phyloP scores from a whole-genome alignment of 2,113 vertebrate genomes.

The Leptobrachium ailaonicum region DNA sequence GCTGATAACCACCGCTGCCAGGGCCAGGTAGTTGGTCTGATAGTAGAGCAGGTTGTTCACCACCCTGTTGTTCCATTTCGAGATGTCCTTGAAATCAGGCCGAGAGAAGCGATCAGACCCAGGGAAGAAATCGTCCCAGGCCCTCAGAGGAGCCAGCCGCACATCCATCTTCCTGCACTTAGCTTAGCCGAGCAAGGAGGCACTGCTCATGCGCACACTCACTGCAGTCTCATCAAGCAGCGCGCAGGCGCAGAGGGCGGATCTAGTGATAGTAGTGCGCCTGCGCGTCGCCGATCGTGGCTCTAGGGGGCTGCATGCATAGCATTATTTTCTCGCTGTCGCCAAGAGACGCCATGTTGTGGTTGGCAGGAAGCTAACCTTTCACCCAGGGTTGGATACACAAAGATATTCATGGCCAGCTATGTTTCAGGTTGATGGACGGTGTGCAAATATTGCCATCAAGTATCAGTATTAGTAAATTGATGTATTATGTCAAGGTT shows the following conservation, averaged over 20 bases:
- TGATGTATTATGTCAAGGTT: no score
- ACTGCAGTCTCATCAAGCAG: not conserved
- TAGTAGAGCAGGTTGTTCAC: conserved; percentile 93
- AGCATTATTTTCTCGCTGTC: no score
- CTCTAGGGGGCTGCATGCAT: no score
- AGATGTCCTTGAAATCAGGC: conserved; percentile 80
- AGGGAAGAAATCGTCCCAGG: conserved; percentile 89
- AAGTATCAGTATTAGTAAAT: no score
- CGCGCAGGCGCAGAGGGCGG: not conserved
- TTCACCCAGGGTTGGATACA: no score
- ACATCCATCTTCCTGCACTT: conserved; percentile 70
- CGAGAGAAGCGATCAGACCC: conserved; percentile 79
- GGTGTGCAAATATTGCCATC: no score
- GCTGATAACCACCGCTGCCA: conserved; percentile 76
- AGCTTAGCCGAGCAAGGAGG: not conserved
- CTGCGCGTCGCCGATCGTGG: no score
- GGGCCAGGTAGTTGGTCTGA: conserved; percentile 87
- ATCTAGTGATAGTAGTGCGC: not conserved
- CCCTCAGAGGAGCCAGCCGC: conserved; percentile 72
- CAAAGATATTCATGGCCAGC: no score
- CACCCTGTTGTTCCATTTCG: conserved; percentile 90
- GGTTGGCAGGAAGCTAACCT: conserved; percentile 14
- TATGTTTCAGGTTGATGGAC: no score
- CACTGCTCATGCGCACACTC: conserved; percentile 22
- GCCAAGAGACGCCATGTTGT: conserved; percentile 7